phyloP scores from a whole-genome alignment of 1,140 invertebrate genomes.

The Melipona quadrifasciata region DNA sequence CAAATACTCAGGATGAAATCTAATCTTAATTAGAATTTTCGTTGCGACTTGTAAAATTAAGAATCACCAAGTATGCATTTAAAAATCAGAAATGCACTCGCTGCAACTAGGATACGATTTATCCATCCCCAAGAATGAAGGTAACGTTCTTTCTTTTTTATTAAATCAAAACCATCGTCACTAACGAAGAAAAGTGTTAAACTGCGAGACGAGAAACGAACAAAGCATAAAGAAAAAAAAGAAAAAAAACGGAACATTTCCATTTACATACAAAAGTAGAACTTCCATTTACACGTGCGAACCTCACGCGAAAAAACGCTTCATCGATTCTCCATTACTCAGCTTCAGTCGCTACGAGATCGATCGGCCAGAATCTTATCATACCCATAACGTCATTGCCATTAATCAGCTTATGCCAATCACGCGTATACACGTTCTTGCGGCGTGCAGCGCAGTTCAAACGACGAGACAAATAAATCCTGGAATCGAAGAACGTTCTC shows the following conservation, averaged over 20 bases:
- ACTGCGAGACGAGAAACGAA: background rate
- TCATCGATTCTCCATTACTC: background rate
- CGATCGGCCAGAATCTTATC: conserved; percentile 13
- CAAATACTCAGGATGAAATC: background rate
- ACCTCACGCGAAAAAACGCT: too few relatives aligned
- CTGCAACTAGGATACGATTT: too few relatives aligned
- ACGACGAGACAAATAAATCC: background rate
- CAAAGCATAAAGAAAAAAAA: too few relatives aligned
- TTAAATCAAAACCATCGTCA: background rate
- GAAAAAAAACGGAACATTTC: background rate
- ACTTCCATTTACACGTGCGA: too few relatives aligned
- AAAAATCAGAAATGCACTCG: background rate
- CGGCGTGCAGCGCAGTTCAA: background rate
- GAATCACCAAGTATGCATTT: background rate
- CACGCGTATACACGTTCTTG: background rate
- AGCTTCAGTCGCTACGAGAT: background rate
- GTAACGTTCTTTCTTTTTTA: too few relatives aligned
- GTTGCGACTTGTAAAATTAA: background rate
- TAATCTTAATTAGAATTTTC: background rate
- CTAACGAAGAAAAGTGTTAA: background rate
- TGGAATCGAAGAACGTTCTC: background rate
- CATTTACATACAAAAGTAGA: too few relatives aligned
- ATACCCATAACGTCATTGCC: conserved; percentile 19
- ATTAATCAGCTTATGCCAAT: conserved; percentile 4
- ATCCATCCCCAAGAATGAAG: background rate